phyloP scores from a whole-genome alignment of 2,113 vertebrate species.

The Scolopax mira region DNA sequence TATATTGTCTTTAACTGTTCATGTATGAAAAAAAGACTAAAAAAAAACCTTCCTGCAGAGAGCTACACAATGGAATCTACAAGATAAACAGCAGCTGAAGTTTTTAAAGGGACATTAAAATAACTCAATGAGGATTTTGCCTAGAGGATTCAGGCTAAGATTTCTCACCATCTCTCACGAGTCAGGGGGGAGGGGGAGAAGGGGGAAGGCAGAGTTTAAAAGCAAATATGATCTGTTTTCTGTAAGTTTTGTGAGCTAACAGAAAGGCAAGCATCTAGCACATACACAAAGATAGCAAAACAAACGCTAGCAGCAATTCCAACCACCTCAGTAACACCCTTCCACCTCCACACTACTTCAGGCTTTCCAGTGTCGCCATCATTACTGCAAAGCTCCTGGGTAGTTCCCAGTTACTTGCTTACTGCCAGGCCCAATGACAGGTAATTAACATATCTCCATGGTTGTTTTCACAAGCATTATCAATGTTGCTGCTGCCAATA shows the following conservation, averaged over 20 bases:
- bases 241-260: neutral
- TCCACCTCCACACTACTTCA: neutral
- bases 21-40: neutral
- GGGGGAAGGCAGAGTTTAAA: neutral
- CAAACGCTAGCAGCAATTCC: neutral
- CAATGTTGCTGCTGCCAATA: neutral
- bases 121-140: neutral
- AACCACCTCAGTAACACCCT: neutral
- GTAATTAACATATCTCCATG: neutral
- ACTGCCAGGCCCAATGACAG: fast-evolving
- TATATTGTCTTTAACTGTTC: neutral
- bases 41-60: neutral
- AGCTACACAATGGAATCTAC: neutral
- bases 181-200: fast-evolving
- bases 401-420: neutral
- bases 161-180: neutral
- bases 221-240: neutral
- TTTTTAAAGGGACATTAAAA: neutral
- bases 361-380: neutral
- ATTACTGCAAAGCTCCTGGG: neutral
- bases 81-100: neutral
- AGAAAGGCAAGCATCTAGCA: neutral
- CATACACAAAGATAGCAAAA: neutral
- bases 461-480: neutral
- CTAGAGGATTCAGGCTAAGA: neutral